Conservation (phyloP, 2,113 vertebrate genomes). For the Anarhynchus alexandrinus region DNA sequence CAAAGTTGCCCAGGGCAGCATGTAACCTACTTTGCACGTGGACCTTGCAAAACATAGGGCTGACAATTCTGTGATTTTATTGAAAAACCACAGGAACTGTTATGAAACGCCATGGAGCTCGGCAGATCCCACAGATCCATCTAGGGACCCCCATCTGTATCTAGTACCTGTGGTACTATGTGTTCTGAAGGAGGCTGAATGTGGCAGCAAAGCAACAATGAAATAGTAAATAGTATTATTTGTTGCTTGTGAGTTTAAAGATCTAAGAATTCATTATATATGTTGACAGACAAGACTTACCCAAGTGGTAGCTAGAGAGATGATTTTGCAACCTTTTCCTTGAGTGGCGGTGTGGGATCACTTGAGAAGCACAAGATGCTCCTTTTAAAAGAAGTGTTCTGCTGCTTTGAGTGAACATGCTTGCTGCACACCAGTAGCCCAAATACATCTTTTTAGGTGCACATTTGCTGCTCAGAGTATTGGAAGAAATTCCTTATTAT, state of each 20-base stretch:
- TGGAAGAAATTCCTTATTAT: background rate
- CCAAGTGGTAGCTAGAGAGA: background rate
- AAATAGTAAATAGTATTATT: background rate
- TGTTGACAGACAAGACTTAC: background rate
- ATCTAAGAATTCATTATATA: background rate
- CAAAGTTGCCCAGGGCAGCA: background rate
- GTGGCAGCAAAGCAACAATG: background rate
- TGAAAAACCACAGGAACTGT: background rate
- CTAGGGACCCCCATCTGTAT: background rate
- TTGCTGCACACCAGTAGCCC: background rate
- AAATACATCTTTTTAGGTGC: background rate
- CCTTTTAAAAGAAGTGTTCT: background rate
- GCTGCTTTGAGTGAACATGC: background rate
- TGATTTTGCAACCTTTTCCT: background rate
- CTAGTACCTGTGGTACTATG: background rate
- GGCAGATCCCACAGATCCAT: background rate
- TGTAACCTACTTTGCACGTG: background rate
- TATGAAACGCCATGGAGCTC: background rate
- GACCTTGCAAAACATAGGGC: background rate
- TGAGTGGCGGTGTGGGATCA: background rate
- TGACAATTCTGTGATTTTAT: background rate
- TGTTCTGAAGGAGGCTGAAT: background rate
- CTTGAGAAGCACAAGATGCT: background rate
- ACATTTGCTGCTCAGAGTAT: background rate
- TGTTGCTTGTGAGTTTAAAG: background rate